Conservation (phyloP, 2,888 invertebrate genomes). For the Caenorhabditis afra region DNA sequence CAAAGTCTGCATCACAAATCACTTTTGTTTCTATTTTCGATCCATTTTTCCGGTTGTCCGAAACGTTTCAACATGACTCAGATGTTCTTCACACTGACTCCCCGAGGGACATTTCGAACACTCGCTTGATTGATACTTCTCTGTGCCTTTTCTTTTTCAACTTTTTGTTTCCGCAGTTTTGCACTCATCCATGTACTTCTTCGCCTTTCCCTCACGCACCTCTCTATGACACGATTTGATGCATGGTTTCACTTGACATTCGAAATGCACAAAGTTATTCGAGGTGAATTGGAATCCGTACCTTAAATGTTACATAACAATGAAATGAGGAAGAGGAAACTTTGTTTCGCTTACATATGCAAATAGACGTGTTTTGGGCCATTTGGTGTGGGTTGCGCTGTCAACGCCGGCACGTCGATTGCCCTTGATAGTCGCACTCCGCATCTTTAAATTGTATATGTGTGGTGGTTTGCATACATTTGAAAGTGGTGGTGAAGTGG, state of each 20-base stretch:
- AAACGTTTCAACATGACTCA: conserved; percentile 21
- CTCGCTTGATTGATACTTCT: conserved; percentile 32
- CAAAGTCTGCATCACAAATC: no score
- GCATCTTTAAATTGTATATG: conserved; percentile 70
- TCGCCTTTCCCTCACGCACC: conserved; percentile 47
- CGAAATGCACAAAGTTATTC: conserved; percentile 77
- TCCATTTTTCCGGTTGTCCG: not conserved
- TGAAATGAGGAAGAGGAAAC: not conserved
- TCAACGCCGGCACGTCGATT: conserved; percentile 77
- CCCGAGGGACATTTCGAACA: conserved; percentile 39
- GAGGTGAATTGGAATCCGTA: conserved; percentile 77
- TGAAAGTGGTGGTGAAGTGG: not conserved
- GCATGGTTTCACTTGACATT: conserved; percentile 77
- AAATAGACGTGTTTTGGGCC: conserved; percentile 79
- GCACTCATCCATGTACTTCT: not conserved
- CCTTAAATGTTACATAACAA: conserved; percentile 46
- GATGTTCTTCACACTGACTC: conserved; percentile 15
- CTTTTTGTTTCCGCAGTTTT: not conserved
- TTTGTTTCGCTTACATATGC: conserved; percentile 71
- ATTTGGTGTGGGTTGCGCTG: conserved; percentile 65
- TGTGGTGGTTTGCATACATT: conserved; percentile 18
- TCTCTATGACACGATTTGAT: conserved; percentile 73
- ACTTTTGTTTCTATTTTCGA: not conserved
- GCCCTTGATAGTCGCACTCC: conserved; percentile 77
- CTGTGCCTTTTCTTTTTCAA: not conserved